Evolutionary conservation across 2,113 vertebrate species (phyloP), one percentile per base, ranked within the genome.

Genomic region (Cariama cristata): DNA sequence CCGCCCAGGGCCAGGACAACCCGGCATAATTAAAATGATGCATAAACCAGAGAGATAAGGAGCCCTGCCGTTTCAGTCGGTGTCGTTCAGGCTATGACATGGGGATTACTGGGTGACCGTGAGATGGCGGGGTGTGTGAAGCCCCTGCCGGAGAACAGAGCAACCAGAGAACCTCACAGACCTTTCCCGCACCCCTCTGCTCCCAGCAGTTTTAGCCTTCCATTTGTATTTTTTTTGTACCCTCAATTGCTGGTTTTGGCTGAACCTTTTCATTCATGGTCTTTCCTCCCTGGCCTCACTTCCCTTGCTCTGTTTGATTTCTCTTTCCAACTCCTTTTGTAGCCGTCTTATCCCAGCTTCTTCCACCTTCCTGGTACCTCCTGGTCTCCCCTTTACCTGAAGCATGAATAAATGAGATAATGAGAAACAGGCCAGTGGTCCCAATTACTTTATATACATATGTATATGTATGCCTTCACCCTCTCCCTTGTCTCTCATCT

Each of bases 1-100:
- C 4, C 0, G 2, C 79, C 47, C 30, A 21, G 60, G 30, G 50
- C 55, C 33, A 0, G 1, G 8, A 45, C 38, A n/a, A 19, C 35
- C 35, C 1, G 2, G 6, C 4, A 0, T 50, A 26, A 96, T 93
- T 89, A 69, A 79, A 59, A 33, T 27, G 55, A 26, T 66, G n/a
- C 7, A 1, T 89, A 44, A 64, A 11, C 50, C 45, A 12, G 55
- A 15, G 71, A 93, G 92, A 94, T 93, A 92, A 94, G 80, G 71
- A 93, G 47, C 66, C 64, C 60, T 75, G 86, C 66, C 0, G 0
- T 56, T 83, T 27, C 2, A 1, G 32, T 32, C 7, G 1, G 6
- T 73, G 75, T 83, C n/a, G 4, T 26, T 95, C 23, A 45, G 50
- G 49, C 58, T 42, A 0, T 32, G 64, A 28, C 2, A 1, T 2